Conservation (phyloP, 2,797 vertebrate species). For the Craterocephalus amniculus region DNA sequence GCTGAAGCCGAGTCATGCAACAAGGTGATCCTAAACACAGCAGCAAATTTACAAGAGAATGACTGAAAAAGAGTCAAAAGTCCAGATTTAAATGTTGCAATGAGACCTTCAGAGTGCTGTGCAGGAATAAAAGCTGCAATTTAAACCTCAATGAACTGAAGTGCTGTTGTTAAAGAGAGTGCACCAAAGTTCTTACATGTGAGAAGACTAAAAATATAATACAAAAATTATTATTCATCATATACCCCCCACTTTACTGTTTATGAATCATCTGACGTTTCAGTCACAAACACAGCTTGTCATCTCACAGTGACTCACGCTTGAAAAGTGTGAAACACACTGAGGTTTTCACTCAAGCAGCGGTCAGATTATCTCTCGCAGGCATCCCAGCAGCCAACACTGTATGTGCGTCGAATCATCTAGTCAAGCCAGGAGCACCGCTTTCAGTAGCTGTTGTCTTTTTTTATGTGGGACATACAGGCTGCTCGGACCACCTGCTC, state of each 20-base stretch:
- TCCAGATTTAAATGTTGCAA: background rate
- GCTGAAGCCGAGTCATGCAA: too few species aligned
- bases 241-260: background rate
- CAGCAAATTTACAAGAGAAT: too few species aligned
- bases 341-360: constrained; percentile 3
- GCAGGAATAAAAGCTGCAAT: too few species aligned
- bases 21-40: too few species aligned
- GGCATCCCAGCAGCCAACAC: constrained; percentile 21
- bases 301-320: constrained; percentile 13
- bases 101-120: too few species aligned
- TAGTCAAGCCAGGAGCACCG: constrained; percentile 31
- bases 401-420: constrained; percentile 4
- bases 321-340: constrained; percentile 2
- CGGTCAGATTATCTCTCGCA: constrained; percentile 32
- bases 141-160: too few species aligned
- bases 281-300: constrained; percentile 4
- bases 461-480: constrained; percentile 26
- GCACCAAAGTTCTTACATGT: too few species aligned
- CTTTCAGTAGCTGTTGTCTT: constrained; percentile 22
- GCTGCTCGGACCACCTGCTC: constrained; percentile 44
- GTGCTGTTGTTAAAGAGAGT: too few species aligned
- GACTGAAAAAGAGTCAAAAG: background rate
- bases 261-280: background rate
- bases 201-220: too few species aligned
- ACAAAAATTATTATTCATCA: background rate